phyloP scores from a whole-genome alignment of 2,113 vertebrate genomes.

The Polyodon spathula region DNA sequence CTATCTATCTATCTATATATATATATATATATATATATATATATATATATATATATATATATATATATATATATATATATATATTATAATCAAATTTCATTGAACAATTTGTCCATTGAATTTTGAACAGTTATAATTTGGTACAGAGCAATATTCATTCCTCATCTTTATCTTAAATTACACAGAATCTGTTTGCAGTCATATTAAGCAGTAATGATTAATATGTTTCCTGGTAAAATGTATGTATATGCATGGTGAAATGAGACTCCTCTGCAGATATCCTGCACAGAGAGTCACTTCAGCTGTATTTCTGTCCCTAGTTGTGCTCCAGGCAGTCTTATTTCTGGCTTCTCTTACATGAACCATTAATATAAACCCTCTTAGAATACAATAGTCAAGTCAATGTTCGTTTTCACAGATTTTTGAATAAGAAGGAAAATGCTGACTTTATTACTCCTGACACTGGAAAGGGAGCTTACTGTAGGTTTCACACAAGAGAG shows the following conservation, averaged over 20 bases:
- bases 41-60: neutral
- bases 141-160: slow-evolving; percentile 51
- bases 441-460: too few species aligned
- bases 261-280: slow-evolving; percentile 9
- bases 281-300: neutral
- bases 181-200: slow-evolving; percentile 55
- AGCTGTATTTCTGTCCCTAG: neutral
- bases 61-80: too few species aligned
- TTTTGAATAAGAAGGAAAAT: too few species aligned
- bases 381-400: neutral
- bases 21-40: neutral
- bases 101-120: slow-evolving; percentile 52
- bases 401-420: too few species aligned
- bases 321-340: neutral
- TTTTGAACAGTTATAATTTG: slow-evolving; percentile 59
- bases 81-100: slow-evolving; percentile 13
- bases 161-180: slow-evolving; percentile 66
- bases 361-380: too few species aligned
- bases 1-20: slow-evolving; percentile 1
- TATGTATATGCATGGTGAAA: slow-evolving; percentile 52
- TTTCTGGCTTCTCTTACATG: neutral
- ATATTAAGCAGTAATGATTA: slow-evolving; percentile 66
- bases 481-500: too few species aligned
- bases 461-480: too few species aligned
- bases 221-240: slow-evolving; percentile 62